A percentile compares a stretch with the other conserved stretches of the same genome.
These are phyloP conservation scores for Meriones unguiculatus DNA, from an alignment of 2,113 vertebrate genomes.

Conservation along the genomic window DNA sequence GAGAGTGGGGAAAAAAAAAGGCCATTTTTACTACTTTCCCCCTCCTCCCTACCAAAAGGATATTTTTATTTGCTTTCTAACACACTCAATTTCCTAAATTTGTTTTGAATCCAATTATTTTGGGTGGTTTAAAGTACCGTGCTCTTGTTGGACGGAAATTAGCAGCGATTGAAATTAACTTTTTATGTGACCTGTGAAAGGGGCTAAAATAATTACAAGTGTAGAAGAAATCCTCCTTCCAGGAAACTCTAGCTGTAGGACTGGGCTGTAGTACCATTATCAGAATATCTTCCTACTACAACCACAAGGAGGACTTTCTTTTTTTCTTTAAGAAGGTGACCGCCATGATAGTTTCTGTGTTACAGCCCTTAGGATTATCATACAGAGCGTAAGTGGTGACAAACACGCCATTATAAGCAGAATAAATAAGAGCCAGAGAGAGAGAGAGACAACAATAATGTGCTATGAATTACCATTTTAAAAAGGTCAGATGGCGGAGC, in stretches of 20 bases:
- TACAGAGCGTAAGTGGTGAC: not conserved
- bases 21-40: conserved; percentile 76
- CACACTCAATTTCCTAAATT: conserved; percentile 86
- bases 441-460: conserved; percentile 12
- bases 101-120: conserved; percentile 87
- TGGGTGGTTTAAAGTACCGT: conserved; percentile 80
- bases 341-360: conserved; percentile 48
- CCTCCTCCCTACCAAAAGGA: conserved; percentile 63
- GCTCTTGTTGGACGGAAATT: conserved; percentile 82
- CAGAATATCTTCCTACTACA: conserved; percentile 45
- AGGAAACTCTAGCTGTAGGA: conserved; percentile 62
- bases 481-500: conserved; percentile 6
- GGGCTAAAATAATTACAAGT: conserved; percentile 78
- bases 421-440: conserved; percentile 52
- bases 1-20: conserved; percentile 13
- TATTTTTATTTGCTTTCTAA: conserved; percentile 88
- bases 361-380: conserved; percentile 51
- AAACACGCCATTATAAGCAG: conserved; percentile 19
- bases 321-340: conserved; percentile 73
- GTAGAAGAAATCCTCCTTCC: conserved; percentile 61
- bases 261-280: conserved; percentile 51
- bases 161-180: conserved; percentile 84
- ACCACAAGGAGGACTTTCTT: conserved; percentile 47
- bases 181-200: conserved; percentile 84
- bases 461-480: conserved; percentile 23